These are phyloP conservation scores for Anthophora plumipes DNA, from an alignment of 2,888 invertebrate species.

Conservation along the genomic window DNA sequence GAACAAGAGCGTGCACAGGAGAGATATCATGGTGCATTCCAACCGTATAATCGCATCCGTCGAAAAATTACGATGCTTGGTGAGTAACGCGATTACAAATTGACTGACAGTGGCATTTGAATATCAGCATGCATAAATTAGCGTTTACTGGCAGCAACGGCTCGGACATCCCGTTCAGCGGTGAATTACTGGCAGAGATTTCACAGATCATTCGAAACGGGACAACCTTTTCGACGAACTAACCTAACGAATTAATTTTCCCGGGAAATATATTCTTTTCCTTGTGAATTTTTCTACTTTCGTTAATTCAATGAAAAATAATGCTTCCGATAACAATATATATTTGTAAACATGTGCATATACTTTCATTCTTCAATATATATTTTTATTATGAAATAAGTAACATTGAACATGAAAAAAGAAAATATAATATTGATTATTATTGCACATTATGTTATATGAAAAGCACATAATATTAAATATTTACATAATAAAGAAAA, in stretches of 20 bases:
- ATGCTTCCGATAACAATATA: too few relatives aligned
- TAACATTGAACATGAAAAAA: too few relatives aligned
- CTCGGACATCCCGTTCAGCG: constrained; percentile 13
- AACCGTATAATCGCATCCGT: neutral
- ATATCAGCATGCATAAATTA: constrained; percentile 45
- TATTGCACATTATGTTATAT: too few relatives aligned
- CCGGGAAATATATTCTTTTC: constrained; percentile 19
- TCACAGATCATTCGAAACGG: constrained; percentile 45
- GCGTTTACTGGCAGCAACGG: constrained; percentile 13
- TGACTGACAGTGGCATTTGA: constrained; percentile 30
- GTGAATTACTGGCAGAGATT: constrained; percentile 50
- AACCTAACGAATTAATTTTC: constrained; percentile 22
- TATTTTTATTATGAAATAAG: too few relatives aligned
- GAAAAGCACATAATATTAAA: too few relatives aligned
- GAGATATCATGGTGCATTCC: neutral
- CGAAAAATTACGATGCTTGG: constrained; percentile 10
- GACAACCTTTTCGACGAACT: constrained; percentile 28
- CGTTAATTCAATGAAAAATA: too few relatives aligned
- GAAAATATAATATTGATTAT: too few relatives aligned
- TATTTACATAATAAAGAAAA: too few relatives aligned
- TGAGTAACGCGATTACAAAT: constrained; percentile 17
- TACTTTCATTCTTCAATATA: too few relatives aligned
- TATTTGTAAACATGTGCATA: too few relatives aligned
- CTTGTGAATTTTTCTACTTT: too few relatives aligned
- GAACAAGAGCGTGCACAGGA: neutral